These are phyloP conservation scores for Magallana gigas DNA, from an alignment of 1,140 invertebrate species.

Conservation along the genomic window DNA sequence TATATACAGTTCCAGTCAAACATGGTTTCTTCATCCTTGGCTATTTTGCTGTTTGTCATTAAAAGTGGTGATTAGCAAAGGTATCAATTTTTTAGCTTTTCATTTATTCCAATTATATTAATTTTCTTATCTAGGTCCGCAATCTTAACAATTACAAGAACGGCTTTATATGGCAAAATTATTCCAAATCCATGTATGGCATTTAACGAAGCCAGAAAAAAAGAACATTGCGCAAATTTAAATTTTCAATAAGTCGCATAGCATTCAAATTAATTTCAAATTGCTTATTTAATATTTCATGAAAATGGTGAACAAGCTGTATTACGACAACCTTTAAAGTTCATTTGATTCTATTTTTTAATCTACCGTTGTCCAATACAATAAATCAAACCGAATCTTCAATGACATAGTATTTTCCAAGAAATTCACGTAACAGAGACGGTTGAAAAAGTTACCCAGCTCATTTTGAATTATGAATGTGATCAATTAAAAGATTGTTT, in stretches of 20 bases:
- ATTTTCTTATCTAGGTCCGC: too few relatives aligned
- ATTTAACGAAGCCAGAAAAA: too few relatives aligned
- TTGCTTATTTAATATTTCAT: conserved; percentile 9
- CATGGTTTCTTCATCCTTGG: too few relatives aligned
- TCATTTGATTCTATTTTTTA: background rate
- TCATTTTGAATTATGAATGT: conserved; percentile 16
- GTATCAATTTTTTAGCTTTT: too few relatives aligned
- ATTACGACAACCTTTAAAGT: background rate
- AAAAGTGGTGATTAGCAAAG: too few relatives aligned
- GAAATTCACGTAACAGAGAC: background rate
- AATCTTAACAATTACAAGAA: too few relatives aligned
- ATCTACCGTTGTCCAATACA: background rate
- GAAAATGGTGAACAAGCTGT: background rate
- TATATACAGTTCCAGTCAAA: too few relatives aligned
- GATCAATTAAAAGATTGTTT: conserved; percentile 19
- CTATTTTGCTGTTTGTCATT: too few relatives aligned
- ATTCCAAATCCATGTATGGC: too few relatives aligned
- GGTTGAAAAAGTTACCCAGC: background rate
- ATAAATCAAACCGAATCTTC: background rate
- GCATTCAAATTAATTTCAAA: background rate
- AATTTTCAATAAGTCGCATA: background rate
- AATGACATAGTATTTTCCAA: background rate
- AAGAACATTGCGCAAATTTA: too few relatives aligned
- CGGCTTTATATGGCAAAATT: too few relatives aligned
- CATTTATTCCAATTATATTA: too few relatives aligned